Conservation (phyloP, 1,140 invertebrate species). For the Papilio helenus region DNA sequence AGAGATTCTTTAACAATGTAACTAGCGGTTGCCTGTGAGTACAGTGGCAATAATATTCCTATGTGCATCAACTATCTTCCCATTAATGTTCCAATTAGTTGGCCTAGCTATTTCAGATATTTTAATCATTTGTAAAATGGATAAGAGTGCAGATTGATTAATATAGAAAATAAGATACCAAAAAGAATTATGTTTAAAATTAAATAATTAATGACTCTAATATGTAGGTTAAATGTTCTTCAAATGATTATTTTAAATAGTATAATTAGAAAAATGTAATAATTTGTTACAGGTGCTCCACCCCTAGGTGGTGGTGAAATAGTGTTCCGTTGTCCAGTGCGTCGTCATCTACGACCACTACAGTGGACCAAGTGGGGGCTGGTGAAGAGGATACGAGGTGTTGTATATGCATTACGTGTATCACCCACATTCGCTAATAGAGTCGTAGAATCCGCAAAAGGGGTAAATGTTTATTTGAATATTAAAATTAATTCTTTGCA, state of each 20-base stretch:
- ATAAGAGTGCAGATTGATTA: no score
- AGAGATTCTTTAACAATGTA: conserved; percentile 50
- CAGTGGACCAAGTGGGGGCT: conserved; percentile 92
- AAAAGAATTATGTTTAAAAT: no score
- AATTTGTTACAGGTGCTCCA: conserved; percentile 76
- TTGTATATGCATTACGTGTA: conserved; percentile 93
- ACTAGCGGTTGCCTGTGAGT: no score
- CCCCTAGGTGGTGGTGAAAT: conserved; percentile 97
- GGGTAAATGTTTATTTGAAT: conserved; percentile 71
- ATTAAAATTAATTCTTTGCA: neutral
- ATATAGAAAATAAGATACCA: no score
- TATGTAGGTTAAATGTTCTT: no score
- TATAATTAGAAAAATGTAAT: neutral
- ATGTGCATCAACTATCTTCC: no score
- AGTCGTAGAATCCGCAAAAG: conserved; percentile 96
- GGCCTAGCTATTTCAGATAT: no score
- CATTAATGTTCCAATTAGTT: no score
- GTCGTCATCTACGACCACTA: conserved; percentile 83
- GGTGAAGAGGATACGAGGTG: conserved; percentile 96
- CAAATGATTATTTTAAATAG: no score
- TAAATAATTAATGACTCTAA: no score
- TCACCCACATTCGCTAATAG: conserved; percentile 96
- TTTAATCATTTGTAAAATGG: no score
- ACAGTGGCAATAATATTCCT: no score
- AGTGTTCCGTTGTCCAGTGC: conserved; percentile 93